phyloP scores from a whole-genome alignment of 2,797 vertebrate genomes.

The Cuculus canorus region DNA sequence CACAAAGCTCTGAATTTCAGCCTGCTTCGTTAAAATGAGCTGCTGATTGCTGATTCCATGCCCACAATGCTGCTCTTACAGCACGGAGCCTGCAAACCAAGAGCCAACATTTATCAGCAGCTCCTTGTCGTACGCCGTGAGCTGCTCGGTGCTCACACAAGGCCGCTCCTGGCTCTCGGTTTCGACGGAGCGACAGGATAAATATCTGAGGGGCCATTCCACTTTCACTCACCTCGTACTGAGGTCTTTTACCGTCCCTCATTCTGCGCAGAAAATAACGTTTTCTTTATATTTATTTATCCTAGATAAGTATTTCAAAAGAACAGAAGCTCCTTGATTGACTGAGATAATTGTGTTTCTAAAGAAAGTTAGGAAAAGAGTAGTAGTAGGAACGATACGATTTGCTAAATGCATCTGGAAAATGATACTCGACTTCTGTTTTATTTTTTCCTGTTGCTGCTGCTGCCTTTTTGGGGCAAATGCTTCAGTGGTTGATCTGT shows the following conservation, averaged over 20 bases:
- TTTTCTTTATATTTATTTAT: background rate
- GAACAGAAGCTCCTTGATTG: background rate
- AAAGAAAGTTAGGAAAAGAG: background rate
- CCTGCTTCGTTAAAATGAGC: background rate
- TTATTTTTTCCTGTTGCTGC: background rate
- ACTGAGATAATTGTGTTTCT: background rate
- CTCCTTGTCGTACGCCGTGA: background rate
- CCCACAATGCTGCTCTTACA: background rate
- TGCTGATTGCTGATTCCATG: background rate
- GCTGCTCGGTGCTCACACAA: background rate
- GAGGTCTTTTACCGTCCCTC: background rate
- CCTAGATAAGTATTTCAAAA: background rate
- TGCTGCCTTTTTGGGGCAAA: background rate
- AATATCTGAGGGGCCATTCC: background rate
- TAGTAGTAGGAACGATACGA: background rate
- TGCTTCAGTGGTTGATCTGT: background rate
- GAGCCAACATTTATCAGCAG: background rate
- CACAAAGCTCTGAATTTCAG: background rate
- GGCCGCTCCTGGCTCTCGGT: background rate
- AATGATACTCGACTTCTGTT: background rate
- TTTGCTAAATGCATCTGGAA: background rate
- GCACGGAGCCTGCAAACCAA: background rate
- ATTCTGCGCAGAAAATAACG: accelerated
- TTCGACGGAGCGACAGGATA: background rate
- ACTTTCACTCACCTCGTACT: background rate